phyloP scores from a whole-genome alignment of 2,797 vertebrate genomes.

The Graptemys geographica region DNA sequence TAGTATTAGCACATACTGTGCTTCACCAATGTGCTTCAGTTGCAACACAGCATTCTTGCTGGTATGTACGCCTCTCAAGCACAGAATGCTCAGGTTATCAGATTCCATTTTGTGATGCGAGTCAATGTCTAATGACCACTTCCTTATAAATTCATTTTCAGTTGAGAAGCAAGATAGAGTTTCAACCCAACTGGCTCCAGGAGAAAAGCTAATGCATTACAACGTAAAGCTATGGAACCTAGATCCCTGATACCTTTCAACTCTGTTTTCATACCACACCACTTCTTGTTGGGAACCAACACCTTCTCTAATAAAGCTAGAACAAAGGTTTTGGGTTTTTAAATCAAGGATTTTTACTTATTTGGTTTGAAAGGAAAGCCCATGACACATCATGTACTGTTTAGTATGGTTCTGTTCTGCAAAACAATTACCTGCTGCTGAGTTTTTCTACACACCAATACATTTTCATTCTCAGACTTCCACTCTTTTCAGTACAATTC shows the following conservation, averaged over 20 bases:
- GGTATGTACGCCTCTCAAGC: neutral
- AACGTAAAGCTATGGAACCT: neutral
- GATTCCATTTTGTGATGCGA: neutral
- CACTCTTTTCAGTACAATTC: neutral
- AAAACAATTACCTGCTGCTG: accelerated
- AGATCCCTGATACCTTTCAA: neutral
- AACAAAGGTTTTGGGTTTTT: neutral
- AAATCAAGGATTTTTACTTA: neutral
- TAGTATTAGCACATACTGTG: neutral
- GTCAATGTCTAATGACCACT: neutral
- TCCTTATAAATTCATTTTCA: neutral
- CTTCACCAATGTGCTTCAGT: neutral
- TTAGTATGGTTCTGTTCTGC: neutral
- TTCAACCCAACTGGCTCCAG: neutral
- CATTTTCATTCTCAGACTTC: neutral
- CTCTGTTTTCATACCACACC: neutral
- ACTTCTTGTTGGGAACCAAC: neutral
- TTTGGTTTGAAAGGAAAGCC: neutral
- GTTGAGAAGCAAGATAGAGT: neutral
- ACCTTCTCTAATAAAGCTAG: neutral
- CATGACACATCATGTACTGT: neutral
- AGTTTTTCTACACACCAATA: neutral
- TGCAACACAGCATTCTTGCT: neutral
- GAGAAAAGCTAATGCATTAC: accelerated
- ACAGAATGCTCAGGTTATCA: neutral